Conservation (phyloP, 2,797 vertebrate genomes). For the Argyrosomus regius region DNA sequence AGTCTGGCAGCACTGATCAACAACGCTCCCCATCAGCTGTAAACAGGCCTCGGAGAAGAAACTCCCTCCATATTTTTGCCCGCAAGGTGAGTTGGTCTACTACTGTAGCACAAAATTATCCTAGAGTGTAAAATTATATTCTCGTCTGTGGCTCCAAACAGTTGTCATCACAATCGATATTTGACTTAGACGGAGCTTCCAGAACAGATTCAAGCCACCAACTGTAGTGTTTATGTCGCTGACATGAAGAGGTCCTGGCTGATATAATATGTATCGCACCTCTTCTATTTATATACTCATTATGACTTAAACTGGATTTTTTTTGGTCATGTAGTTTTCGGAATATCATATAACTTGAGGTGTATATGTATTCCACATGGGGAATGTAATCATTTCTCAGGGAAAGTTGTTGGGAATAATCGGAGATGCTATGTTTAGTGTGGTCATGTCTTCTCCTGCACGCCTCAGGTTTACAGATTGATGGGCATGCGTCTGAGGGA, state of each 20-base stretch:
- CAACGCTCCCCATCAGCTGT: slow-evolving; percentile 53
- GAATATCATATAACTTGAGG: background rate
- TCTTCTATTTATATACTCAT: background rate
- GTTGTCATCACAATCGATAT: background rate
- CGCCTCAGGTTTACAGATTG: slow-evolving; percentile 88
- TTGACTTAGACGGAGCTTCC: background rate
- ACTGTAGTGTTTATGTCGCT: background rate
- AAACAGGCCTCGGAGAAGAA: slow-evolving; percentile 75
- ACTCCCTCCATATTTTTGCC: slow-evolving; percentile 84
- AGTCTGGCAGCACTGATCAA: background rate
- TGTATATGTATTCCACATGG: background rate
- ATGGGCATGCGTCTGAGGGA: slow-evolving; percentile 87
- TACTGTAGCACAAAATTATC: background rate
- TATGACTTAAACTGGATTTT: background rate
- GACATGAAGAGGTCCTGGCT: background rate
- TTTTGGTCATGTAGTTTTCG: background rate
- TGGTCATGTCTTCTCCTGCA: background rate
- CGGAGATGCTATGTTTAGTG: background rate
- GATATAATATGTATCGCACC: background rate
- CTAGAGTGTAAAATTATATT: background rate
- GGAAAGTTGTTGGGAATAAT: background rate
- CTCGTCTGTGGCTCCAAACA: background rate
- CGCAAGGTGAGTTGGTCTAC: slow-evolving; percentile 84
- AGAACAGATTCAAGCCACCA: background rate
- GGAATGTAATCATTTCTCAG: background rate